Base-by-base conservation (phyloP, 2,797 vertebrate species). In the Hydrophis major region DNA sequence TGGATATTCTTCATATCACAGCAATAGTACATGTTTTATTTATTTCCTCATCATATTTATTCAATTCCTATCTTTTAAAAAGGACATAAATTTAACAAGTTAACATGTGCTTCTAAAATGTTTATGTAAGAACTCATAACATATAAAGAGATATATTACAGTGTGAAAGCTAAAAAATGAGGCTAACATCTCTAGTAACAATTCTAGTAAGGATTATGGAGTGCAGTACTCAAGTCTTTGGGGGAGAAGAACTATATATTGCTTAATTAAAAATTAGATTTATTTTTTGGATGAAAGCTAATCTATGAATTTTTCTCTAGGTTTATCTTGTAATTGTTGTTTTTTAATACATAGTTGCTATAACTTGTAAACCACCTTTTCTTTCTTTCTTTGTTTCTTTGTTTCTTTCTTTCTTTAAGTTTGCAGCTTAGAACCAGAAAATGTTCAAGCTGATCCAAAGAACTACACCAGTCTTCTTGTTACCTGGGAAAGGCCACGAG, bases 381-480 rank as follows among this genome's bases (percentile, higher is more conserved):
- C 37, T 37, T 37, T 37, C 37, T 37, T 37, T 37, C 37, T 37
- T 37, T 37, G 2, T 37, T 37, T 37, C 37, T 37, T 37, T 37
- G 2, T 37, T 37, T 37, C 37, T 83, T 88, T 89, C 61, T 12
- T 50, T 92, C 91, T 96, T 94, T 47, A 96, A 99, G 99, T 99
- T 97, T 99, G 99, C 97, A 99, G 99, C 93, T 99, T 99, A 7
- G 99, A 99, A 97, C 99, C 99, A 25, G 99, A 99, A 97, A 98
- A 98, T 94, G 97, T 99, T 87, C 98, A 99, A 32, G 98, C 98
- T 3, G 96, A 96, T 66, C 98, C 98, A 61, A 97, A 99, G 96
- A 99, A 99, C 96, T 98, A 98, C 60, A 99, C 98, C 94, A 99
- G 99, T 95, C 98, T 99, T 93, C 98, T 99, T 50, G 98, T 99